Base-by-base conservation (phyloP, 2,888 invertebrate genomes). In the Patella caerulea region DNA sequence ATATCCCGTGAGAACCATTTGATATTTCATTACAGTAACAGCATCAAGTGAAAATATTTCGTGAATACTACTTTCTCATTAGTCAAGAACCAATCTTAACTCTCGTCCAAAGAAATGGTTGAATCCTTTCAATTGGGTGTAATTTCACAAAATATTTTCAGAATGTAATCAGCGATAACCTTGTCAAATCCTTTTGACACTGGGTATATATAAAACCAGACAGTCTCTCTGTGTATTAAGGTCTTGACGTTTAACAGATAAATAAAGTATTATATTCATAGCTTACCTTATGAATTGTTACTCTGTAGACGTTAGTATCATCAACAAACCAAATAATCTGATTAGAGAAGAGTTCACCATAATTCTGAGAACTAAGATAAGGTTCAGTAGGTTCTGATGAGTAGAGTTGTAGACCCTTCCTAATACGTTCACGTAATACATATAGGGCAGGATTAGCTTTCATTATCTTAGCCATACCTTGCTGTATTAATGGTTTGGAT, bases 271-370 rank as follows among this genome's bases (percentile, higher is more conserved):
- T 9, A 45, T 45, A 45, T 9, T 45, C 9, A 45, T 45, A 45
- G 9, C 7, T 45, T 79, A 92, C 92, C 90, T 99, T 99, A 93
- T 99, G 99, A 88, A 99, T 99, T 0, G 99, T 99, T 45, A 99
- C 99, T 83, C 99, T 94, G 93, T 99, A 99, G 52, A 99, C 99
- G 92, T 99, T 99, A 0, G 99, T 99, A 92, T 99, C 99, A 90
- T 99, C 99, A 15, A 99, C 99, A 92, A 99, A 99, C 99, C 99
- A 99, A 93, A 99, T 99, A 89, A 99, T 99, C 93, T 99, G 99
- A 93, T 99, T 99, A n/a, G 98, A 98, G 94, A 99, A 99, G 74
- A 99, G 93, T 92, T 99, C 99, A 84, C 99, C 99, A 88, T 99
- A 99, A 93, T 99, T 99, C 93, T 99, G 99, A 76, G 98, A 98